Base-by-base conservation (phyloP, 2,797 vertebrate species). In the Epinephelus malabaricus region DNA sequence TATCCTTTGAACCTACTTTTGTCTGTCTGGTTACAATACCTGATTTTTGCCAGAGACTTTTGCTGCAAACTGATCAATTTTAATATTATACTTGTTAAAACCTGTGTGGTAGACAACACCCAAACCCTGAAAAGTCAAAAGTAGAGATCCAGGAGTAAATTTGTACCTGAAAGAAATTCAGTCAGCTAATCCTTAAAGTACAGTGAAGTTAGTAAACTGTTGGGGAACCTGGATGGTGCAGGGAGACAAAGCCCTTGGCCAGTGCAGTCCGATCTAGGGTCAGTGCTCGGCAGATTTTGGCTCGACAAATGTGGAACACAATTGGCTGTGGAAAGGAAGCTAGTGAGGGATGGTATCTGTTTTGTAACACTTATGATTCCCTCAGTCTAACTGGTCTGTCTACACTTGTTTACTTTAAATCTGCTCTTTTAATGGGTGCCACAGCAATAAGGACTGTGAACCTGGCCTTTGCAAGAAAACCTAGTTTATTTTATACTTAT, bases 391-490 rank as follows among this genome's bases (percentile, higher is more conserved):
- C 45, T 65, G 14, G 25, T 51, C 30, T 25, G 14, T 49, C 38
- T 43, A 46, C 0, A 14, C 4, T 25, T 18, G 58, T 53, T 74
- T 43, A 38, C 30, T 50, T 19, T 38, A 3, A 21, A 34, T 51
- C 18, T 21, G 68, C 6, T 45, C 3, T 17, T 14, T 14, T 46
- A 15, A 1, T 14, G 10, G 13, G 45, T 46, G 45, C 11, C 15
- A 11, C 11, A 43, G 40, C 11, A 60, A 15, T 40, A 72, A 56
- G 14, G 19, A 58, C 1, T 49, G 47, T 19, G 19, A 68, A 54
- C 50, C 27, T 77, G 46, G 3, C 62, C 21, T 54, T 62, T 60
- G 23, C 4, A n/a, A 43, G 27, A 73, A 65, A 83, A 43, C 0
- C 0, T 73, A 17, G 65, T 73, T 69, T 51, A 8, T 25, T 68